phyloP scores from a whole-genome alignment of 2,888 invertebrate genomes.

The Candidula unifasciata region DNA sequence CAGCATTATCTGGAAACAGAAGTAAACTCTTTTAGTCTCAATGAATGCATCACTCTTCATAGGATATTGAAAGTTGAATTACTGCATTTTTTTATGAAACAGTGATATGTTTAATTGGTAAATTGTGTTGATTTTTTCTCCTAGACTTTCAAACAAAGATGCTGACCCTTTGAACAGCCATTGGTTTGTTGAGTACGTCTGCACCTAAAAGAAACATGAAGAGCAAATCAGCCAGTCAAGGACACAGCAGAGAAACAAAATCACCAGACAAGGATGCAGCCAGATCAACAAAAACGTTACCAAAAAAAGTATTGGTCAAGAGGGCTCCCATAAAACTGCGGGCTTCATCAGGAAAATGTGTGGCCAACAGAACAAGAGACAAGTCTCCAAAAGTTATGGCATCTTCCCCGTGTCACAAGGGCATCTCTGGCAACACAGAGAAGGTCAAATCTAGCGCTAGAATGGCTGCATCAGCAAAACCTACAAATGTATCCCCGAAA shows the following conservation, averaged over 20 bases:
- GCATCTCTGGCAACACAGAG: background rate
- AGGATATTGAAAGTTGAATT: too few species aligned
- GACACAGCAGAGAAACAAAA: background rate
- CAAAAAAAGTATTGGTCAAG: background rate
- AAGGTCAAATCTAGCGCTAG: background rate
- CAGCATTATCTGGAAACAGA: too few species aligned
- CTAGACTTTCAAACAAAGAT: too few species aligned
- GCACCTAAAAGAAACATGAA: background rate
- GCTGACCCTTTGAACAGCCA: too few species aligned
- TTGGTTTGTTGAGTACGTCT: too few species aligned
- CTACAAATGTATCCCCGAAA: background rate
- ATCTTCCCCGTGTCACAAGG: background rate
- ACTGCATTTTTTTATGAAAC: too few species aligned
- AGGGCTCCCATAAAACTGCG: constrained; percentile 30
- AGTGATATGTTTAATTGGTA: too few species aligned
- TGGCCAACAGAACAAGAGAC: constrained; percentile 31
- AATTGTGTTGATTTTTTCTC: too few species aligned
- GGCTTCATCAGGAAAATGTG: constrained; percentile 7
- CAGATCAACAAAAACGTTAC: background rate
- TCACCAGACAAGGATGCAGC: background rate
- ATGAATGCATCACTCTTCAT: too few species aligned
- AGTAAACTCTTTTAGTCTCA: too few species aligned
- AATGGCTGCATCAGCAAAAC: background rate
- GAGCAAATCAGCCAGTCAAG: constrained; percentile 6
- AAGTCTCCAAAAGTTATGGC: constrained; percentile 4